Conservation (phyloP, 2,888 invertebrate genomes). For the Spilosoma lubricipeda region DNA sequence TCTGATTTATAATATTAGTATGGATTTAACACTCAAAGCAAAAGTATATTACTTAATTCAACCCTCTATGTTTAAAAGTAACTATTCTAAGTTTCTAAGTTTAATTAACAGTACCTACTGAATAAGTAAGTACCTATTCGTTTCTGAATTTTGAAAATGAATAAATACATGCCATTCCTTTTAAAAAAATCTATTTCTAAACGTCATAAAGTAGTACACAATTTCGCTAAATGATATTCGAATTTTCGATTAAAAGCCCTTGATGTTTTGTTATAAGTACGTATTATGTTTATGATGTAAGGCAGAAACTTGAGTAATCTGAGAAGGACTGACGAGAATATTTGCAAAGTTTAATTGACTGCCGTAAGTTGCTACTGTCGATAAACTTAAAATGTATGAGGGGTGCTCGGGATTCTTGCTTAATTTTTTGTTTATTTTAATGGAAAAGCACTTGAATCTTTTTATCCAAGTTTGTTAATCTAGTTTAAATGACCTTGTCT, state of each 20-base stretch:
- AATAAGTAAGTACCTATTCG: neutral
- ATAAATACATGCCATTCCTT: neutral
- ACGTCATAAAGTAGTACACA: constrained; percentile 8
- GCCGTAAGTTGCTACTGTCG: constrained; percentile 26
- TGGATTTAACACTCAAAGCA: no score
- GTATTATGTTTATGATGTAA: constrained; percentile 30
- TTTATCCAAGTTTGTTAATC: no score
- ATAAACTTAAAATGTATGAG: constrained; percentile 5
- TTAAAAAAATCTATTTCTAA: neutral
- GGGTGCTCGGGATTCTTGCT: neutral
- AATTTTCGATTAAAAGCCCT: constrained; percentile 10
- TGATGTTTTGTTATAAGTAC: constrained; percentile 20
- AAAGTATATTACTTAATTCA: no score
- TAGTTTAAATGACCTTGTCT: no score
- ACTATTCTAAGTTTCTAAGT: neutral
- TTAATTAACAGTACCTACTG: neutral
- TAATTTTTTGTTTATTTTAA: neutral
- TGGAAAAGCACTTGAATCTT: neutral
- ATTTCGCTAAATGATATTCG: neutral
- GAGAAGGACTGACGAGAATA: constrained; percentile 27
- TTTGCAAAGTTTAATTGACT: constrained; percentile 43
- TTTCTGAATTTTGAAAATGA: neutral
- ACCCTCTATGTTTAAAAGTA: neutral
- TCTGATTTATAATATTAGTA: no score
- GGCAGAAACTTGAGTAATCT: constrained; percentile 27